Base-by-base conservation (phyloP, 2,113 vertebrate genomes). In the Erinaceus europaeus region DNA sequence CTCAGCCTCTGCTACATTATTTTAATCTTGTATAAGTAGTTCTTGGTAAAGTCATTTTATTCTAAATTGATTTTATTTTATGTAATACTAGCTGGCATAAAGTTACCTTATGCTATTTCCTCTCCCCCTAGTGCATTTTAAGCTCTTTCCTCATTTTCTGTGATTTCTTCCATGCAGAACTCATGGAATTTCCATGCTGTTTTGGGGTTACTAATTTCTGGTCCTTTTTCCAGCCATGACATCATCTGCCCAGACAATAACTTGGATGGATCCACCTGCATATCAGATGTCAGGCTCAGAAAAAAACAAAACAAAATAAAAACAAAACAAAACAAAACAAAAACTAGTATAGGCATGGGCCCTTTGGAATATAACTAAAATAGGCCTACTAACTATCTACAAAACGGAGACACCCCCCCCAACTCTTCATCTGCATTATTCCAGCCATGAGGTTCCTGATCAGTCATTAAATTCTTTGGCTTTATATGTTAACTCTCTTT, bases 11-110 rank as follows among this genome's bases (percentile, higher is more conserved):
- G 79, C 32, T 92, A 34, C 74, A 55, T 62, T 89, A 88, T 94
- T 93, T 88, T 92, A 90, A 74, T 90, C 34, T 75, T 80, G 36
- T 79, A 77, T 76, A 91, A 90, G 91, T 87, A 93, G 86, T 69
- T 91, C 75, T 91, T 93, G 90, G 93, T 85, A 92, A 85, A 92
- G 67, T 59, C 34, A 23, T 87, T 88, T 75, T 85, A 79, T 84
- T 90, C 68, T 86, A 83, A 83, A 75, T 91, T 61, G 79, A 64
- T 90, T 90, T 90, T 81, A 82, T 92, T 89, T 89, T 82, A 72
- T 81, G 50, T 78, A 76, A 75, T 68, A 32, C 50, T 76, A 38
- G 46, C 9, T 61, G 42, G 21, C 65, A 61, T 74, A 23, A 65
- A 81, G 36, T 29, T 65, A 53, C 57, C 55, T 44, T 52, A 40